Evolutionary conservation across 2,113 vertebrate species (phyloP).

Genomic region (Paramormyrops kingsleyae): DNA sequence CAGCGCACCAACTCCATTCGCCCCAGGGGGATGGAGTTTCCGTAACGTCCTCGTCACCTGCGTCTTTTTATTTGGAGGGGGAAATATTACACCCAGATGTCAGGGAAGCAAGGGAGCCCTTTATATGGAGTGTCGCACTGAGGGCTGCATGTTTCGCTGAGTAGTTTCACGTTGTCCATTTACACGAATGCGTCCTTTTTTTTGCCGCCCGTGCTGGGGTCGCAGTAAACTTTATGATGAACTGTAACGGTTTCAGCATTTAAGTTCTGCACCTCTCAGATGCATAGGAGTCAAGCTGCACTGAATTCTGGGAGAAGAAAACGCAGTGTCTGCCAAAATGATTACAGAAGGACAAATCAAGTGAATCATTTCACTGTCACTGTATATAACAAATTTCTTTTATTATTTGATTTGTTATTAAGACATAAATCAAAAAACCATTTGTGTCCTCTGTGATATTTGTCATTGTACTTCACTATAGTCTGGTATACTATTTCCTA

Average conservation of each 20-base stretch:
- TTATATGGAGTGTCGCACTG: background rate
- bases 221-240: background rate
- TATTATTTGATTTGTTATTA: background rate
- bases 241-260: background rate
- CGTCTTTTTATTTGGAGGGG: conserved; percentile 33
- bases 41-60: conserved; percentile 2
- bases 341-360: background rate
- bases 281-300: background rate
- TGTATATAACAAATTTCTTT: background rate
- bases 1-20: conserved; percentile 36
- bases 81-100: conserved; percentile 48
- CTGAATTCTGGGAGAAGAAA: background rate
- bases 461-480: background rate
- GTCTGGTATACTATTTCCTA: background rate
- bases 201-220: background rate
- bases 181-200: background rate
- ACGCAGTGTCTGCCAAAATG: background rate
- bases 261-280: background rate
- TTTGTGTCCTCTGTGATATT: background rate
- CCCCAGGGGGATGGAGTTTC: conserved; percentile 33
- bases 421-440: background rate
- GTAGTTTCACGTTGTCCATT: background rate
- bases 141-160: background rate
- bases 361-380: background rate
- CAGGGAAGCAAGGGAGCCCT: conserved; percentile 39